A percentile compares a stretch with the other conserved stretches of the same genome.
Evolutionary conservation across 2,797 vertebrate species (phyloP).

Genomic region (Myiotriccus ornatus): DNA sequence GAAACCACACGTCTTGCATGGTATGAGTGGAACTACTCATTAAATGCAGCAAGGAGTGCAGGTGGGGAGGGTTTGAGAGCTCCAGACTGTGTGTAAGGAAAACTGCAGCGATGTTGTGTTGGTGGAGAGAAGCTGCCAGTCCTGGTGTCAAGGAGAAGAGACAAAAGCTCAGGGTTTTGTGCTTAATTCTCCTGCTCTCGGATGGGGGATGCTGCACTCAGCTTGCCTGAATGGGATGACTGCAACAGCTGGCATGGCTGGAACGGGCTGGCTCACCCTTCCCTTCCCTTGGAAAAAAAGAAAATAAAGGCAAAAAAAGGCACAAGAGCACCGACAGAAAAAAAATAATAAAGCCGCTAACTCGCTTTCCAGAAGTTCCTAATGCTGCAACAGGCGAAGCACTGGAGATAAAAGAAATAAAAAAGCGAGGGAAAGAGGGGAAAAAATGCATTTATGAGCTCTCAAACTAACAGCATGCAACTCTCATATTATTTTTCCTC

Average conservation of each 20-base stretch:
- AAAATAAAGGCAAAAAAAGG: not conserved
- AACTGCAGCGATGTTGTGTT: not conserved
- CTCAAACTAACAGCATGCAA: slow-evolving; percentile 67
- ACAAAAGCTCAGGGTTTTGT: not conserved
- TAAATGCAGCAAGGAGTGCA: not conserved
- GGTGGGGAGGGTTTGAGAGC: not conserved
- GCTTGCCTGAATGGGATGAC: not conserved
- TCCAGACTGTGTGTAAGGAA: not conserved
- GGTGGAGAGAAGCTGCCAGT: not conserved
- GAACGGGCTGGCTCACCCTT: slow-evolving; percentile 16
- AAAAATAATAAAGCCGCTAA: not conserved
- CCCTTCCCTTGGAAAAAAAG: not conserved
- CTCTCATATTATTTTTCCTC: slow-evolving; percentile 70
- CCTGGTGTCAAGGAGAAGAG: not conserved
- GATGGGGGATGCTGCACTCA: not conserved
- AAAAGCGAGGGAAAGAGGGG: slow-evolving; percentile 47
- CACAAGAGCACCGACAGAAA: not conserved
- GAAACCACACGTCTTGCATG: not conserved
- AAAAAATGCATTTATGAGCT: slow-evolving; percentile 69
- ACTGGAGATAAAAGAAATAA: slow-evolving; percentile 61
- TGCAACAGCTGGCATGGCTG: slow-evolving; percentile 54
- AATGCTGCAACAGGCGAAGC: slow-evolving; percentile 59
- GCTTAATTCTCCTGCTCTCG: not conserved
- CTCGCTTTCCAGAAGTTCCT: slow-evolving; percentile 64
- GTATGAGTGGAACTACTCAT: not conserved